Evolutionary conservation across 2,797 vertebrate genomes (phyloP), one percentile per base, ranked within the genome.

Genomic region (Dromococcyx pavoninus): DNA sequence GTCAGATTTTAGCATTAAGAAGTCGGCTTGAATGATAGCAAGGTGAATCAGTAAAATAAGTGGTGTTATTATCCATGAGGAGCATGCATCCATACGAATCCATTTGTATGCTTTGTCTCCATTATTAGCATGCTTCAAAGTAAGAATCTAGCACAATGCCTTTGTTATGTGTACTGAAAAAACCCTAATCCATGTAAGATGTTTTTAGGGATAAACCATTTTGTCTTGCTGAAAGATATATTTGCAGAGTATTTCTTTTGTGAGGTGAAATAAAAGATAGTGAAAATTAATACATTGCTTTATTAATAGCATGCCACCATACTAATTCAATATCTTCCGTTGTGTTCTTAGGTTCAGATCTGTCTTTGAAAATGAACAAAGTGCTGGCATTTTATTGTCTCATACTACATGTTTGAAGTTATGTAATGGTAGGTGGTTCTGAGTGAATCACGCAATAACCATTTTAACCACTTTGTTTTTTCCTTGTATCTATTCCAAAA

Each of bases 231-330:
- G 86, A 90, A 95, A 89, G 53, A 43, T 65, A 5, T 24, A 58
- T 91, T 64, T 79, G 39, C 39, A 27, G 60, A 70, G 88, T 39
- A 41, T 93, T 96, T 91, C 54, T 89, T 96, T 96, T 76, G 44
- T 82, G 79, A 94, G 54, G 61, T 86, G 67, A 95, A 96, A 94
- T 81, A 91, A 83, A 87, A 94, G 86, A 54, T 89, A 24, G 88
- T 77, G 86, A 80, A 88, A 94, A 85, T 30, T 11, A 78, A 7
- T 41, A 17, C 15, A 67, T 75, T 23, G 16, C 15, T 67, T 76
- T 33, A 48, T 30, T 90, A 78, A n/a, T 73, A 57, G 46, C 46
- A 53, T 8, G 13, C 72, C 22, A 22, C 41, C 73, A 30, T 53
- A 37, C 17, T 56, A 50, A 16, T 71, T 83, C 33, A 48, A 16